Base-by-base conservation (phyloP, 1,140 invertebrate genomes). In the Drosophila ironensis region DNA sequence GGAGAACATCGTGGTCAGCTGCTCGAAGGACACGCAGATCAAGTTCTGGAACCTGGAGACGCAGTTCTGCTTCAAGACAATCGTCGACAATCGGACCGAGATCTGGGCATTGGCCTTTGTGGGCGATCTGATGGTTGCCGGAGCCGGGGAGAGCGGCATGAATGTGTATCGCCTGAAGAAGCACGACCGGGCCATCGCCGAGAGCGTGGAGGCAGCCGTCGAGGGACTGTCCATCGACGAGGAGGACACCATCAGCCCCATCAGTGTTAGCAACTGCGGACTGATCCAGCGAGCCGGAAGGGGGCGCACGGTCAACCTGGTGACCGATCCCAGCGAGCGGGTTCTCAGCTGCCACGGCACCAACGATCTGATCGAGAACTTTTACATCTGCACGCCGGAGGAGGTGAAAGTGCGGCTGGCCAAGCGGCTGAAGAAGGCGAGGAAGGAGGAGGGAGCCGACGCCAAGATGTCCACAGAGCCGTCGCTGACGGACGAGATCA, bases 11-110 rank as follows among this genome's bases (percentile, higher is more conserved):
- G 93, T 97, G 70, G 92, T 99, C 6, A 96, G 97, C 67, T 93
- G 95, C 45, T 98, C 97, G 1, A 98, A 97, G 90, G 98, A 99
- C 90, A 95, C 95, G 9, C 96, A 96, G 90, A 93, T 99, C 0
- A 99, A 99, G 89, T 98, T 99, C 89, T 99, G 98, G 98, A 97
- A 99, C 91, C 91, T 99, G 47, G 94, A 96, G 63, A 98, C 96
- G 16, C 95, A 98, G 78, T 96, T 98, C 87, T 99, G 98, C 90
- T 99, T 99, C 78, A 96, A 97, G 90, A 99, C 98, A 5, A 91
- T 99, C 12, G 93, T 94, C 37, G 95, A 94, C 47, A 94, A 96
- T 91, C 92, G 93, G 87, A 93, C 94, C 59, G 95, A 96, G 91
- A 94, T 99, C 19, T 98, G 97, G 95, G 92, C 93, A n/a, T 89